Conservation (phyloP, 2,888 invertebrate species). For the Osmoderma eremita region DNA sequence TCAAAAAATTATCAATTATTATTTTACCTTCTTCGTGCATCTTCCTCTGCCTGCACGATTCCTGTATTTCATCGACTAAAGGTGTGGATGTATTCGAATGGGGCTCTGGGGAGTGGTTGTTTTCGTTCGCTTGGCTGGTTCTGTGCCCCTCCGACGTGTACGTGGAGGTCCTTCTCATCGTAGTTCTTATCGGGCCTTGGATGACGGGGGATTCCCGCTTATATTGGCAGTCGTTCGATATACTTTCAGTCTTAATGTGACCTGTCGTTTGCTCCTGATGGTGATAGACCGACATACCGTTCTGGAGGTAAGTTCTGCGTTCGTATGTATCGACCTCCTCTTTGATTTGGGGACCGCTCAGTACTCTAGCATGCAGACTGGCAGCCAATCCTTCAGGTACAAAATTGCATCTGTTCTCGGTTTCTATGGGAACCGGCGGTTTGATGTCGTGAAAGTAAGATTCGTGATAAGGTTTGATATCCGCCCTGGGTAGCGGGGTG, state of each 20-base stretch:
- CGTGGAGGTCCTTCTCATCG: slow-evolving; percentile 59
- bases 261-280: slow-evolving; percentile 49
- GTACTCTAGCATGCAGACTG: slow-evolving; percentile 81
- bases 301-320: slow-evolving; percentile 54
- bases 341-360: slow-evolving; percentile 63
- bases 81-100: slow-evolving; percentile 76
- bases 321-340: slow-evolving; percentile 56
- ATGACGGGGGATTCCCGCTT: slow-evolving; percentile 68
- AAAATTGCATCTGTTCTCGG: slow-evolving; percentile 59
- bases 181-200: slow-evolving; percentile 64
- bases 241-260: slow-evolving; percentile 55
- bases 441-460: slow-evolving; percentile 75
- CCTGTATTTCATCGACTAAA: slow-evolving; percentile 69
- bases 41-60: slow-evolving; percentile 61
- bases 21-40: slow-evolving; percentile 66
- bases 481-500: slow-evolving; percentile 74
- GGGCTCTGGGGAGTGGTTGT: slow-evolving; percentile 69
- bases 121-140: slow-evolving; percentile 35
- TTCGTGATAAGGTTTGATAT: slow-evolving; percentile 78
- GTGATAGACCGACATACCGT: slow-evolving; percentile 49
- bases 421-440: slow-evolving; percentile 60
- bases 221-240: slow-evolving; percentile 54
- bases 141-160: slow-evolving; percentile 43
- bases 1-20: slow-evolving; percentile 20
- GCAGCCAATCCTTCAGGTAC: slow-evolving; percentile 79